A percentile compares a stretch with the other conserved stretches of the same genome.
These are phyloP conservation scores for Platyura marginata DNA, from an alignment of 1,140 invertebrate species.

Conservation along the genomic window DNA sequence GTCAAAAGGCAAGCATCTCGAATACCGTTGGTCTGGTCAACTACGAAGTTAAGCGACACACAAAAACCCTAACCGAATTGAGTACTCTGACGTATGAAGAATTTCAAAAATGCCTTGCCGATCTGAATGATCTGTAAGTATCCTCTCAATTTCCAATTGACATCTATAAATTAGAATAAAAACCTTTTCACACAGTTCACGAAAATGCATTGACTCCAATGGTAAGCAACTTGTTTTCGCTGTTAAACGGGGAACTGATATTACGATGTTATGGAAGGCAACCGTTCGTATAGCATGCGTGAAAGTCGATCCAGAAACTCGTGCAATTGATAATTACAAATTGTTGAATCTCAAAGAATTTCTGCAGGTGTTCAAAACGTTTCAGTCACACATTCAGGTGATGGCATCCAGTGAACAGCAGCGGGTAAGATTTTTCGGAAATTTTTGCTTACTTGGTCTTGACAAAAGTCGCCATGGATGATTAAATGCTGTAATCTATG, in stretches of 20 bases:
- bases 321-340: constrained; percentile 32
- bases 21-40: constrained; percentile 11
- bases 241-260: constrained; percentile 41
- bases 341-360: constrained; percentile 40
- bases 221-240: constrained; percentile 44
- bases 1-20: no score
- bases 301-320: constrained; percentile 31
- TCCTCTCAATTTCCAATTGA: constrained; percentile 1
- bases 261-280: constrained; percentile 44
- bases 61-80: constrained; percentile 22
- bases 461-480: no score
- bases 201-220: constrained; percentile 33
- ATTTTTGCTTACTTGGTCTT: neutral
- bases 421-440: neutral
- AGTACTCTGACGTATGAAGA: constrained; percentile 30
- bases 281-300: constrained; percentile 45
- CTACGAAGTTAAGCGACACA: constrained; percentile 16
- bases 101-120: constrained; percentile 26
- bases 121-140: constrained; percentile 31
- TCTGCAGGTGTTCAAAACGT: constrained; percentile 30
- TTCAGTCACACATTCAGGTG: constrained; percentile 15
- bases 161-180: neutral
- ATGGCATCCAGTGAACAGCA: constrained; percentile 11
- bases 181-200: constrained; percentile 25
- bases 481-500: no score